Base-by-base conservation (phyloP, 2,888 invertebrate species). In the Petrolisthes manimaculis region DNA sequence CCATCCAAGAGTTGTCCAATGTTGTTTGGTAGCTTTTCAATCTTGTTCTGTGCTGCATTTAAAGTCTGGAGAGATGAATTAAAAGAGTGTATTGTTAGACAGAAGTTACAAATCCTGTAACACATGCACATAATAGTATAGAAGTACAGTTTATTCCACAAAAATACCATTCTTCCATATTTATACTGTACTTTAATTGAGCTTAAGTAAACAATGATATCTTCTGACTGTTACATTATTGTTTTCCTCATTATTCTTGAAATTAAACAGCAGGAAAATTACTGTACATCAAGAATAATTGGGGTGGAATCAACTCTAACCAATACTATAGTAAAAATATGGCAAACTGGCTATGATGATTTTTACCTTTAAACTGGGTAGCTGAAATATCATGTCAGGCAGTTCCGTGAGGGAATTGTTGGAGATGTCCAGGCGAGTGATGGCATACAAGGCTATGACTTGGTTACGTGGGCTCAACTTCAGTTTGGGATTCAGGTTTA, bases 21-120 rank as follows among this genome's bases (percentile, higher is more conserved):
- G 1, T 94, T 93, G 0, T 94, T 93, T 0, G 96, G 96, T 1
- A 98, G 93, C 77, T 95, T 95, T 91, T 97, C 96, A 83, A 97
- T 94, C 94, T 96, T 97, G 93, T 98, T 98, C 93, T 97, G 97
- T 0, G 97, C 96, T 84, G 97, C 95, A 93, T 98, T 98, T 54
- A 98, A 93, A 92, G 96, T 92, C 95, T 95, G 88, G 1, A 84
- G 55, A 24, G 21, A 6, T 37, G 21, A 24, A n/a, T 0, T 0
- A 37, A 37, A 37, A 37, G 37, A 37, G 37, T 37, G 37, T 37
- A 37, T 2, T 37, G 37, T 37, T 37, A 37, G 1, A 37, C 37
- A 37, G 37, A 37, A 37, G 37, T 37, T 37, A 37, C 37, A 37
- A 37, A 37, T 37, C 37, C 37, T 37, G 37, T 37, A 37, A 37